phyloP scores from a whole-genome alignment of 35 echinoderm and acorn worm species.

The Lytechinus pictus region DNA sequence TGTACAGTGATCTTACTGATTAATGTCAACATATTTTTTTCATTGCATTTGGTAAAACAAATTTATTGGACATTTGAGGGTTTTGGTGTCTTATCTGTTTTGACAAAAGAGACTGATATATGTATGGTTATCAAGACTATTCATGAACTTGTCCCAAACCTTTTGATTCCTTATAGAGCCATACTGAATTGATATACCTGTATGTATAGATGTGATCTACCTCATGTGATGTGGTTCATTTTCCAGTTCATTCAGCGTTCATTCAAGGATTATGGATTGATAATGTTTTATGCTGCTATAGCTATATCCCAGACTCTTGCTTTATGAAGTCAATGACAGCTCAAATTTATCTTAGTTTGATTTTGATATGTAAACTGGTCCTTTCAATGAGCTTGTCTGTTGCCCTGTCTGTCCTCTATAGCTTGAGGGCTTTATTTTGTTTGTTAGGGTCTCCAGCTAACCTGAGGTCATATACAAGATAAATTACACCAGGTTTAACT shows the following conservation, averaged over 20 bases:
- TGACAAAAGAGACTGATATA: not conserved
- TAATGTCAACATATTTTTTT: too few species aligned
- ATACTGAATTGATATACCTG: not conserved
- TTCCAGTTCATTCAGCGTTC: not conserved
- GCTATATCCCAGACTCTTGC: too few species aligned
- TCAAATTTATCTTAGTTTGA: not conserved
- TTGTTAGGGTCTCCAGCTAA: not conserved
- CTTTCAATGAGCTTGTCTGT: not conserved
- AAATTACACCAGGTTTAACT: conserved; percentile 19
- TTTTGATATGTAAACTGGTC: not conserved
- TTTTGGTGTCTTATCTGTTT: not conserved
- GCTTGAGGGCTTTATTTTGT: not conserved
- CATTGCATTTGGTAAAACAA: too few species aligned
- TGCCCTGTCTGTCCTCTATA: not conserved
- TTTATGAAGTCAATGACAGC: too few species aligned
- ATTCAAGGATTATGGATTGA: too few species aligned
- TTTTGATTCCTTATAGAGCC: not conserved
- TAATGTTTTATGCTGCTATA: too few species aligned
- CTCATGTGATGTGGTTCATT: not conserved
- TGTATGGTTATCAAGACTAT: not conserved
- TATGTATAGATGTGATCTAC: too few species aligned
- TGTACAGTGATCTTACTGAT: too few species aligned
- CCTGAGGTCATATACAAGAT: not conserved
- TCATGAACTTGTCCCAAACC: not conserved
- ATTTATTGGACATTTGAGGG: too few species aligned